phyloP scores from a whole-genome alignment of 23 tunicate species.

The Halocynthia roretzi region DNA sequence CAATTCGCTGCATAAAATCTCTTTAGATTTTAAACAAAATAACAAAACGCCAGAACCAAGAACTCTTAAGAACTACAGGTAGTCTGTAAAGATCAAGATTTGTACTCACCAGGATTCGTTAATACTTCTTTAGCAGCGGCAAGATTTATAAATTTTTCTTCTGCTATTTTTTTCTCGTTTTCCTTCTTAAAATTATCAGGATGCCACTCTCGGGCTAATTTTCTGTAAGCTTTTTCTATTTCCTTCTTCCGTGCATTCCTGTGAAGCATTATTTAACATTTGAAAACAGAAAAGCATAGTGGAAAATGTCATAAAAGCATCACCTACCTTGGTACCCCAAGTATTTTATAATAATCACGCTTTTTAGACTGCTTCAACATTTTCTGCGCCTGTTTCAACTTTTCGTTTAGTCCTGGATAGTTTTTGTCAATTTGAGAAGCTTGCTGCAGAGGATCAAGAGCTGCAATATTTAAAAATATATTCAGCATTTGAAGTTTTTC shows the following conservation, averaged over 20 bases:
- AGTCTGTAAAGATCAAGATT: neutral
- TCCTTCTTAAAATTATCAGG: slow-evolving; percentile 90
- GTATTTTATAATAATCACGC: slow-evolving; percentile 95
- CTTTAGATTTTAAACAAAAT: too few species aligned
- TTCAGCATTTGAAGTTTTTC: too few species aligned
- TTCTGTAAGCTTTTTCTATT: slow-evolving; percentile 74
- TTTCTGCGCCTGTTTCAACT: slow-evolving; percentile 78
- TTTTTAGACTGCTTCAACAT: slow-evolving; percentile 91
- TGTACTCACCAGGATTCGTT: slow-evolving; percentile 67
- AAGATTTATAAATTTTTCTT: slow-evolving; percentile 77
- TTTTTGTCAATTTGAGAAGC: slow-evolving; percentile 82
- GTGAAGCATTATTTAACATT: neutral
- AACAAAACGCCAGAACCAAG: too few species aligned
- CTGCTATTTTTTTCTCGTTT: slow-evolving; percentile 79
- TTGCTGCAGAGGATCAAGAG: slow-evolving; percentile 73
- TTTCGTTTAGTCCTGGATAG: slow-evolving; percentile 84
- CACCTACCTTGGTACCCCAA: slow-evolving; percentile 84
- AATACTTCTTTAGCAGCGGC: slow-evolving; percentile 98
- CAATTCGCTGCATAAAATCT: too few species aligned
- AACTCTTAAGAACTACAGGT: too few species aligned
- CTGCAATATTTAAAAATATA: slow-evolving; percentile 26
- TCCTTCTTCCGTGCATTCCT: slow-evolving; percentile 71
- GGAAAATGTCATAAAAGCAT: neutral
- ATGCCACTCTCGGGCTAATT: slow-evolving; percentile 85
- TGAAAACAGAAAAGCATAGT: neutral